Evolutionary conservation across 1,140 invertebrate genomes (phyloP), one percentile per base, ranked within the genome.

Genomic region (Diorhabda carinulata): DNA sequence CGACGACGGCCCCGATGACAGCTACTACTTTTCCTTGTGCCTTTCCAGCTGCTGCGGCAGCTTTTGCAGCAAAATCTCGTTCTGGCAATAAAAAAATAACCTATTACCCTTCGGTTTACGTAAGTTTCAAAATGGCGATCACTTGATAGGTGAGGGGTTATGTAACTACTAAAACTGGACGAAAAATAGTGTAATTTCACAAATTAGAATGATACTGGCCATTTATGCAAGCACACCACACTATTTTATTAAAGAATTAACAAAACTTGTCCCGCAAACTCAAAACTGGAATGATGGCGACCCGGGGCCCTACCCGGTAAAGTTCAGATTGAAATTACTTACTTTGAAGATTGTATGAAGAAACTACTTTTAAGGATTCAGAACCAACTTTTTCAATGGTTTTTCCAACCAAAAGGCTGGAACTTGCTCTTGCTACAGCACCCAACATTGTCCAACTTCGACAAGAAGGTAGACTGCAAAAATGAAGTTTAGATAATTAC

Each of bases 1-100:
- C 98, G 9, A 99, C 98, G 72, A 99, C 98, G 80, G 98, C 98
- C 90, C 98, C 98, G 84, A 99, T 99, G 70, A 99, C 97, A 62
- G 97, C 96, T 7, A 98, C 95, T 70, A 96, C 87, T 79, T 87
- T 89, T 64, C 92, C 92, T 76, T 87, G 81, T 63, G 81, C 79
- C 25, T 79, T 81, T 64, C 82, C 83, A n/a, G 83, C 81, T 60
- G 81, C 78, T 60, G 81, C 82, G 45, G 84, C 77, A 25, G 25
- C 25, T 62, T 87, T 86, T 7, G 76, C 76, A 25, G 78, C 76
- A 42, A 70, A 77, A 64, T 72, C 69, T 45, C 78, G 70, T 57
- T 76, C 78, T 83, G 57, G 64, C 72, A 58, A 44, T 41, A 58
- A 58, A 66, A 60, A 43, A 4, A 59, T 9, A 66, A 57, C 8